phyloP scores from a whole-genome alignment of 2,797 vertebrate species.

The Coregonus ussuriensis region DNA sequence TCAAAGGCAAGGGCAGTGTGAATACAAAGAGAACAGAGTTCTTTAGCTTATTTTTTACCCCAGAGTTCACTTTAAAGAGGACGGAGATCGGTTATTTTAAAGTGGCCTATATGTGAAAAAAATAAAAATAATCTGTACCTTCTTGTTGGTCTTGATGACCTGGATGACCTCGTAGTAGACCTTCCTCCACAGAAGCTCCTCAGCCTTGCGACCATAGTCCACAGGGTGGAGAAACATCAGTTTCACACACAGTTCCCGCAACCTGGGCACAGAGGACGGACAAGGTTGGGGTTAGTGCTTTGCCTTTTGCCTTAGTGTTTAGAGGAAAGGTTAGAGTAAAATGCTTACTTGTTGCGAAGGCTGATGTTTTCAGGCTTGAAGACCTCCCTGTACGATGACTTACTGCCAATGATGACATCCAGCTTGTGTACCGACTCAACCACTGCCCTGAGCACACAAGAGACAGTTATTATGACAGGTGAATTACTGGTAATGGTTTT shows the following conservation, averaged over 20 bases:
- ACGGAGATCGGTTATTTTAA: neutral
- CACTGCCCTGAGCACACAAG: slow-evolving; percentile 80
- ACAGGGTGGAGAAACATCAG: slow-evolving; percentile 97
- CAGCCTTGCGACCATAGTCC: slow-evolving; percentile 96
- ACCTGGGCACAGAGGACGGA: slow-evolving; percentile 66
- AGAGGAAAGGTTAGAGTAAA: neutral
- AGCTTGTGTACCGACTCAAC: slow-evolving; percentile 95
- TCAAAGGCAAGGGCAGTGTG: no score
- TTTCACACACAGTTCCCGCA: slow-evolving; percentile 96
- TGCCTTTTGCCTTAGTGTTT: neutral
- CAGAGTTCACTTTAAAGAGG: neutral
- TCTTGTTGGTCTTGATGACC: slow-evolving; percentile 99
- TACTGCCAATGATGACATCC: slow-evolving; percentile 92
- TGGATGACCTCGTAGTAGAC: slow-evolving; percentile 99
- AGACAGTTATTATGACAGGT: slow-evolving; percentile 16
- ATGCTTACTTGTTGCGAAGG: slow-evolving; percentile 93
- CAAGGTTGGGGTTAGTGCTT: neutral
- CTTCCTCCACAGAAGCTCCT: slow-evolving; percentile 97
- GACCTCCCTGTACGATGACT: slow-evolving; percentile 94
- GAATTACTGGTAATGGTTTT: neutral
- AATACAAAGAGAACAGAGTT: no score
- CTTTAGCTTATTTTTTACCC: no score
- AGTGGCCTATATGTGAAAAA: neutral
- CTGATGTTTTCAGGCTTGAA: slow-evolving; percentile 99
- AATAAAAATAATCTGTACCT: no score